These are phyloP conservation scores for Gymnocephalus cernua DNA, from an alignment of 2,113 vertebrate species.

Conservation along the genomic window DNA sequence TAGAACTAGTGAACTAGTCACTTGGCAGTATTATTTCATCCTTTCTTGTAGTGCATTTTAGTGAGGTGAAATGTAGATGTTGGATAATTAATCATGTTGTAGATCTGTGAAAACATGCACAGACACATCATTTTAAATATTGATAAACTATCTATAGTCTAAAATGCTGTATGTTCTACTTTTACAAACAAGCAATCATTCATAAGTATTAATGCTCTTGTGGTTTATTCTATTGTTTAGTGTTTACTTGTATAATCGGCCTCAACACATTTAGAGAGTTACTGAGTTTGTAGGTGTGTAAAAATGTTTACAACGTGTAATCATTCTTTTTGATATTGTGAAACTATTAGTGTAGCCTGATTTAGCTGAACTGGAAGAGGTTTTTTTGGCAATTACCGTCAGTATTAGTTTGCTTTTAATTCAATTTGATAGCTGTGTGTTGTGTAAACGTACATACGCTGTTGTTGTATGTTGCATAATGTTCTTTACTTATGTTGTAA, in stretches of 20 bases:
- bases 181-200: conserved; percentile 29
- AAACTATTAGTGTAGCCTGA: conserved; percentile 43
- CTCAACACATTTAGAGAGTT: conserved; percentile 54
- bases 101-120: conserved; percentile 46
- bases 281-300: conserved; percentile 65
- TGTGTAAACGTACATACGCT: conserved; percentile 56
- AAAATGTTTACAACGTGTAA: conserved; percentile 55
- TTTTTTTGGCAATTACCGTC: conserved; percentile 37
- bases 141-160: conserved; percentile 16
- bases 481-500: conserved; percentile 59
- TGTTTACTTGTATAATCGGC: conserved; percentile 58
- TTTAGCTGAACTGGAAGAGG: conserved; percentile 27
- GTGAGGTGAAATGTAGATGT: conserved; percentile 70
- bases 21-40: conserved; percentile 49
- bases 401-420: conserved; percentile 52
- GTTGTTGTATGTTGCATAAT: conserved; percentile 57
- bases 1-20: conserved; percentile 17
- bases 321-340: conserved; percentile 35
- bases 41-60: conserved; percentile 74
- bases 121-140: conserved; percentile 19
- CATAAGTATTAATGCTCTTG: conserved; percentile 37
- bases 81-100: conserved; percentile 51
- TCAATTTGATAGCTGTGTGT: conserved; percentile 45
- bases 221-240: conserved; percentile 59
- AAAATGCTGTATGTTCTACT: conserved; percentile 52